Evolutionary conservation across 1,140 invertebrate genomes (phyloP), one percentile per base, ranked within the genome.

Genomic region (Saxidomus purpurata): DNA sequence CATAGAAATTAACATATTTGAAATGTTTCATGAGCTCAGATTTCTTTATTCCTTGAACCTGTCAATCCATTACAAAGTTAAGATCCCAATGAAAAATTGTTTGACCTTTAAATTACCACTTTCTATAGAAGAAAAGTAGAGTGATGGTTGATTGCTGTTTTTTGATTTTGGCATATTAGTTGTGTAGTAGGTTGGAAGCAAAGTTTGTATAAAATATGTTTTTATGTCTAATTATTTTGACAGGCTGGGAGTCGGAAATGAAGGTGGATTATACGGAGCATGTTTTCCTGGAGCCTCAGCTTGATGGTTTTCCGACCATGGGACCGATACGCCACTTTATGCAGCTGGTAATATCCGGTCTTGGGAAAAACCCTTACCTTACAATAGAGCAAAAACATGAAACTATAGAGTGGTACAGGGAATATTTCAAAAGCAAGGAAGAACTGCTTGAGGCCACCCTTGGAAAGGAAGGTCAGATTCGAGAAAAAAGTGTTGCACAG

Each of bases 311-410:
- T 96, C 99, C 99, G 0, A 96, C 96, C 52, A 97, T 96, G 93
- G 99, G 99, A 0, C 98, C 99, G 0, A 97, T 99, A 85, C 96
- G 98, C 25, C 98, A 99, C 95, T 99, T 99, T 95, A 99, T 99
- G 99, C 98, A 99, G 95, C 96, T 99, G 9, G 98, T 99, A 0
- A 98, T 97, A 92, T 97, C 98, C 0, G 99, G 98, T n/a, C 96
- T 99, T 15, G 98, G 98, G 0, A 99, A 99, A 95, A 99, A 99
- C 96, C 97, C 98, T 6, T 98, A 98, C 95, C 96, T 99, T 88
- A 98, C 98, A 22, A 98, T 98, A 0, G 94, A 98, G 92, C 98
- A 99, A 92, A 99, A 99, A 94, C 97, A 96, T 83, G 98, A 98
- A n/a, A 98, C 99, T 93, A 98, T 99, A 40, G 95, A 97, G 38